A percentile compares a stretch with the other conserved stretches of the same genome.
Conservation (phyloP, 1,140 invertebrate species). For the Drosophila nikananu region DNA sequence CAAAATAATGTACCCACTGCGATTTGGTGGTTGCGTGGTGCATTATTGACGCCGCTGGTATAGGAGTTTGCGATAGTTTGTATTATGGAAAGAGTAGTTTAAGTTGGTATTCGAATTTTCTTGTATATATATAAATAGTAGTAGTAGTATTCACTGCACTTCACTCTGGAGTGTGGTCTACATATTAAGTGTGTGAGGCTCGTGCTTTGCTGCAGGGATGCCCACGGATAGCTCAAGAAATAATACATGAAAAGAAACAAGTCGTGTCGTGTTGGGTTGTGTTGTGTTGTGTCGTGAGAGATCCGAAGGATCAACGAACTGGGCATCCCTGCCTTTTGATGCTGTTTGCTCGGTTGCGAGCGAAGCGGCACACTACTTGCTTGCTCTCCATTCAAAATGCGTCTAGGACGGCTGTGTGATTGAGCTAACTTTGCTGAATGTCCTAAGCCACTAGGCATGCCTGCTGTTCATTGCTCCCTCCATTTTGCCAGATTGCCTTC, state of each 20-base stretch:
- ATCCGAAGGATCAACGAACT: neutral
- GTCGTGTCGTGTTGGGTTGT: neutral
- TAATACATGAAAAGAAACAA: neutral
- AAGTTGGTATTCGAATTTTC: conserved; percentile 43
- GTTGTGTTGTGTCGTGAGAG: neutral
- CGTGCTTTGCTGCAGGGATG: conserved; percentile 34
- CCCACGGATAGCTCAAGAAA: conserved; percentile 9
- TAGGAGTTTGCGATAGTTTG: conserved; percentile 78
- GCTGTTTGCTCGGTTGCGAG: conserved; percentile 21
- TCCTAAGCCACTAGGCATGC: conserved; percentile 46
- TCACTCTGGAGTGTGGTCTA: conserved; percentile 57
- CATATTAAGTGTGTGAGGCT: conserved; percentile 19
- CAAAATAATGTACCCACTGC: conserved; percentile 85
- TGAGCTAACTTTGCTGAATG: conserved; percentile 7
- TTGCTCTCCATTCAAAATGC: conserved; percentile 46
- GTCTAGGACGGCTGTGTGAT: conserved; percentile 31
- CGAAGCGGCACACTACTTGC: conserved; percentile 46
- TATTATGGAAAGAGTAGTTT: conserved; percentile 80
- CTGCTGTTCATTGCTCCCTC: conserved; percentile 26
- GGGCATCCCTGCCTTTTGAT: conserved; percentile 10
- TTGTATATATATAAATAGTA: conserved; percentile 31
- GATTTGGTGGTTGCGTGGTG: conserved; percentile 61
- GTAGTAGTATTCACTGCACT: conserved; percentile 45
- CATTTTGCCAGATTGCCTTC: conserved; percentile 32
- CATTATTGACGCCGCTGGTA: conserved; percentile 81